These are phyloP conservation scores for Sepioteuthis lessoniana DNA, from an alignment of 2,888 invertebrate species.

Conservation along the genomic window DNA sequence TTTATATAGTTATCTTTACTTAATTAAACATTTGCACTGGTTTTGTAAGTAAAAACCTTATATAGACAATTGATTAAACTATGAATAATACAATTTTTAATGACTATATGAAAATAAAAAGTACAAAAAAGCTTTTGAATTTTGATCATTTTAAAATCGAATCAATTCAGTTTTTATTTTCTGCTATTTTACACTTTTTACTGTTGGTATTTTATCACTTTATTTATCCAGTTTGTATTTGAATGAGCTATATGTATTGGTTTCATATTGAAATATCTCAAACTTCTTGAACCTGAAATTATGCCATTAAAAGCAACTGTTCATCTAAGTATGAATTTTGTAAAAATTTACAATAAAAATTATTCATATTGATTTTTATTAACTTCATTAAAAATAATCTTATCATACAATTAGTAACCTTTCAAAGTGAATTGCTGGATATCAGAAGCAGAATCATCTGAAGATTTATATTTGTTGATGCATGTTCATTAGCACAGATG, in stretches of 20 bases:
- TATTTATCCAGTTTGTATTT: not conserved
- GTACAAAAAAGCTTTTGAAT: no score
- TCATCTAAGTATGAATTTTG: not conserved
- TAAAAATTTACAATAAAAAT: not conserved
- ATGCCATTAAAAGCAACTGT: not conserved
- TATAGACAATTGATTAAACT: no score
- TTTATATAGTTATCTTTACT: no score
- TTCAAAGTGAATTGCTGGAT: not conserved
- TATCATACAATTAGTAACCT: not conserved
- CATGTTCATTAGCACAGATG: conserved; percentile 8
- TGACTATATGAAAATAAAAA: no score
- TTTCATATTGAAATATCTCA: not conserved
- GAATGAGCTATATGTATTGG: not conserved
- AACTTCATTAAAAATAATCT: not conserved
- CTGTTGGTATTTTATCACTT: not conserved
- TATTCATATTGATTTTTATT: not conserved
- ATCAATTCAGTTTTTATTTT: not conserved
- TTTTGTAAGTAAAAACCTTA: no score
- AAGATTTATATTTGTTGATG: not conserved
- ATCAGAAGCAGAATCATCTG: not conserved
- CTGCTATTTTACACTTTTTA: not conserved
- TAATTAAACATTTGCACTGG: no score
- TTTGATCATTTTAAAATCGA: no score
- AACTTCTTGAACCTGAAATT: not conserved
- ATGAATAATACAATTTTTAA: no score